Conservation (phyloP, 2,888 invertebrate genomes). For the Erynnis tages region DNA sequence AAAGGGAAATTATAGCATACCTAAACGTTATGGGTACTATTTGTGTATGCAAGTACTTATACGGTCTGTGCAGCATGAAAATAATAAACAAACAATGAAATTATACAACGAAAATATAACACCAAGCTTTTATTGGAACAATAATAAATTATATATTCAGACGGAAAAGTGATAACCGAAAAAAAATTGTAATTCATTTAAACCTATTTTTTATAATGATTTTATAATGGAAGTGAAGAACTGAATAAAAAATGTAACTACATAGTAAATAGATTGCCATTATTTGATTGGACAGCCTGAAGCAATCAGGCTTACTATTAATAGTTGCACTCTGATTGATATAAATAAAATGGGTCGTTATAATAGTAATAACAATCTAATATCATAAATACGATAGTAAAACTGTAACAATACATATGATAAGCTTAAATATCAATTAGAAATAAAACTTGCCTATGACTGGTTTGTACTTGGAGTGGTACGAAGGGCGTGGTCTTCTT, state of each 20-base stretch:
- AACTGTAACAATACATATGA: not conserved
- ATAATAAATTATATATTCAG: too few relatives aligned
- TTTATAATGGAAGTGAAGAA: too few relatives aligned
- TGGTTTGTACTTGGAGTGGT: slow-evolving; percentile 75
- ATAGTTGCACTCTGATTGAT: too few relatives aligned
- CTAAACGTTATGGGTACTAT: slow-evolving; percentile 18
- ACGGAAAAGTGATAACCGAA: too few relatives aligned
- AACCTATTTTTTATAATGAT: too few relatives aligned
- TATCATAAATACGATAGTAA: not conserved
- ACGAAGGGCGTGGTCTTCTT: slow-evolving; percentile 66
- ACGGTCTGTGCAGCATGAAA: slow-evolving; percentile 18
- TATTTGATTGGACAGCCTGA: too few relatives aligned
- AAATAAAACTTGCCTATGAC: slow-evolving; percentile 53
- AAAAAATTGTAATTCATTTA: too few relatives aligned
- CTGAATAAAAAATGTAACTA: too few relatives aligned
- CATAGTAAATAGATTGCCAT: too few relatives aligned
- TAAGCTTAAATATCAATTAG: too few relatives aligned
- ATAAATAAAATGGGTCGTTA: too few relatives aligned
- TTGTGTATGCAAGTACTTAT: slow-evolving; percentile 17
- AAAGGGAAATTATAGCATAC: slow-evolving; percentile 17
- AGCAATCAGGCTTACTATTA: too few relatives aligned
- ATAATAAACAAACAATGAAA: slow-evolving; percentile 8
- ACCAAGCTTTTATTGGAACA: slow-evolving; percentile 3
- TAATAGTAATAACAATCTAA: not conserved
- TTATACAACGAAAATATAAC: slow-evolving; percentile 13